Base-by-base conservation (phyloP, 2,797 vertebrate species). In the Pygocentrus nattereri region DNA sequence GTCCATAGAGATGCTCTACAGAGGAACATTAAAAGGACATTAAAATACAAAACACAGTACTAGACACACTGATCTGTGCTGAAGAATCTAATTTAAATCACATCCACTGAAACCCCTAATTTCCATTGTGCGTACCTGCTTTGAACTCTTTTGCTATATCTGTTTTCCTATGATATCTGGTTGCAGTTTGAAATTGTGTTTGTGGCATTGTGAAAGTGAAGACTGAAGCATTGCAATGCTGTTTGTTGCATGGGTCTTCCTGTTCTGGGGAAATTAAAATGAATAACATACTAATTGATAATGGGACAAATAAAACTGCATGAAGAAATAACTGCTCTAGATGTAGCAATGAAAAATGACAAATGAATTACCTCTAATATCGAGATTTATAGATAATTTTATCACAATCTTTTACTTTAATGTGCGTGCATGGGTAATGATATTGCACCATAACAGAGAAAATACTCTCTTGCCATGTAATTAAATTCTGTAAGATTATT, bases 361-460 rank as follows among this genome's bases (percentile, higher is more conserved):
- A 88, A 89, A 86, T 92, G 82, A 88, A 93, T 93, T 92, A 92
- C 92, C 92, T 94, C 92, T 85, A 90, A 92, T 77, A 91, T 89
- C 87, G 83, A 90, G 84, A 85, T 82, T 89, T 84, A 87, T 85
- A 72, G 82, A 83, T 89, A 87, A 88, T 65, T 90, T 86, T 84
- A 87, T 83, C 65, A 72, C 58, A 62, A 30, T 68, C 67, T 88
- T 81, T 86, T 80, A 68, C 78, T 89, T 86, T 90, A 88, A 86
- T 89, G 16, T 85, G 89, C 88, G 87, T 93, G 95, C 94, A 95
- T 95, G 93, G 86, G 77, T 92, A 91, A 89, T 89, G 87, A 70
- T 93, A 91, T 87, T 93, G 92, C 93, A 93, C 93, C 90, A 92
- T 91, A 90, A 91, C 91, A 83, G 41, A 84, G 87, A 86, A 85